Conservation (phyloP, 2,797 vertebrate species). For the Falco columbarius region DNA sequence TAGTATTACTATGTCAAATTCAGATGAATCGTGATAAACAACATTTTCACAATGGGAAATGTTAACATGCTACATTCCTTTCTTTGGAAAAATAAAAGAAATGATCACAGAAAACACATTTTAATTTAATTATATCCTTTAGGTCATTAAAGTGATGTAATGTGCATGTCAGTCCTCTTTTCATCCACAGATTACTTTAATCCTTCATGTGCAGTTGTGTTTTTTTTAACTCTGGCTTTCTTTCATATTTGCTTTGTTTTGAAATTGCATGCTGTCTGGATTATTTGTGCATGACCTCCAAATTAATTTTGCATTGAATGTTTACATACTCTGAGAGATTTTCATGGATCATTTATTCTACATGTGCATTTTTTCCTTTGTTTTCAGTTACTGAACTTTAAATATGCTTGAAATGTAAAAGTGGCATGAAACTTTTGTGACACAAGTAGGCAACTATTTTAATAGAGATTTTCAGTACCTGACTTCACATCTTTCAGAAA, state of each 20-base stretch:
- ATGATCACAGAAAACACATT: constrained; percentile 69
- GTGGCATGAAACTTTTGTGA: constrained; percentile 87
- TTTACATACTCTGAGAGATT: constrained; percentile 62
- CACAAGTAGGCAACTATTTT: constrained; percentile 58
- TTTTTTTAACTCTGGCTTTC: constrained; percentile 58
- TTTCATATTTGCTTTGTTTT: constrained; percentile 69
- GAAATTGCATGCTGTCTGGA: constrained; percentile 72
- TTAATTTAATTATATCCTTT: constrained; percentile 68
- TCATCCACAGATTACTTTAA: constrained; percentile 30
- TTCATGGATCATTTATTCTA: constrained; percentile 74
- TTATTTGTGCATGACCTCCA: constrained; percentile 76
- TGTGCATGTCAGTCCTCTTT: constrained; percentile 56
- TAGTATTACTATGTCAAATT: constrained; percentile 57
- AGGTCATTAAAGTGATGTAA: constrained; percentile 57
- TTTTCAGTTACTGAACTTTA: constrained; percentile 83
- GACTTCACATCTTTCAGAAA: neutral
- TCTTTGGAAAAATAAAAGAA: constrained; percentile 67
- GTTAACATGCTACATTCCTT: constrained; percentile 70
- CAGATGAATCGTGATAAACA: constrained; percentile 61
- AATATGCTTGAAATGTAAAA: constrained; percentile 86
- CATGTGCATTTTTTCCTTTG: constrained; percentile 71
- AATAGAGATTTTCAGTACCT: neutral
- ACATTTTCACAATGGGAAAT: constrained; percentile 71
- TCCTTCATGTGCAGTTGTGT: constrained; percentile 9
- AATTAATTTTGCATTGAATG: constrained; percentile 66